These are phyloP conservation scores for Sphaerophoria taeniata DNA, from an alignment of 2,888 invertebrate genomes.

Conservation along the genomic window DNA sequence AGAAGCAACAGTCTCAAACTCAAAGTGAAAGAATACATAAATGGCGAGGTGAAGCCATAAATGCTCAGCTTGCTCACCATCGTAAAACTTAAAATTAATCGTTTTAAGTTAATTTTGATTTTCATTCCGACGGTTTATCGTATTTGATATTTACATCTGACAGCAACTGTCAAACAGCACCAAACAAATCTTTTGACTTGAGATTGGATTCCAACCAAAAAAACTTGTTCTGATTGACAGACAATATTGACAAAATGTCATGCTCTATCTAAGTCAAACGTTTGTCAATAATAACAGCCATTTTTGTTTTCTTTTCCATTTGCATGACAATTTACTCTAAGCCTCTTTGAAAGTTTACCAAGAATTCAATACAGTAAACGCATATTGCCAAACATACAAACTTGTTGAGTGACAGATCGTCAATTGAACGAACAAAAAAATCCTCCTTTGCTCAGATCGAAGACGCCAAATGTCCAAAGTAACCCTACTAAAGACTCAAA, in stretches of 20 bases:
- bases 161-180: too few relatives aligned
- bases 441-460: conserved; percentile 41
- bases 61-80: too few relatives aligned
- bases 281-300: neutral
- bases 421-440: conserved; percentile 42
- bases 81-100: too few relatives aligned
- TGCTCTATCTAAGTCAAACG: neutral
- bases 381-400: conserved; percentile 21
- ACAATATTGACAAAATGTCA: conserved; percentile 1
- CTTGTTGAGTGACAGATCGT: conserved; percentile 3
- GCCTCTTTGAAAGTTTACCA: neutral
- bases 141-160: too few relatives aligned
- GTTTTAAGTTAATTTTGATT: too few relatives aligned
- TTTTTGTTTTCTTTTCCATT: neutral
- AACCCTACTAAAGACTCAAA: conserved; percentile 51
- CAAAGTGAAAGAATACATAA: too few relatives aligned
- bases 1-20: too few relatives aligned
- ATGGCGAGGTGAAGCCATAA: too few relatives aligned
- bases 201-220: neutral
- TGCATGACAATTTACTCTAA: neutral
- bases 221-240: neutral
- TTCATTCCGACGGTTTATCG: too few relatives aligned
- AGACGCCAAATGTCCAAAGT: conserved; percentile 55
- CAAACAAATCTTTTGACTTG: too few relatives aligned
- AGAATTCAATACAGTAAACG: neutral